Percentiles rank a stretch among this genome's conserved stretches.
These are phyloP conservation scores for Pampusana beccarii DNA, from an alignment of 2,113 vertebrate species.

Conservation along the genomic window DNA sequence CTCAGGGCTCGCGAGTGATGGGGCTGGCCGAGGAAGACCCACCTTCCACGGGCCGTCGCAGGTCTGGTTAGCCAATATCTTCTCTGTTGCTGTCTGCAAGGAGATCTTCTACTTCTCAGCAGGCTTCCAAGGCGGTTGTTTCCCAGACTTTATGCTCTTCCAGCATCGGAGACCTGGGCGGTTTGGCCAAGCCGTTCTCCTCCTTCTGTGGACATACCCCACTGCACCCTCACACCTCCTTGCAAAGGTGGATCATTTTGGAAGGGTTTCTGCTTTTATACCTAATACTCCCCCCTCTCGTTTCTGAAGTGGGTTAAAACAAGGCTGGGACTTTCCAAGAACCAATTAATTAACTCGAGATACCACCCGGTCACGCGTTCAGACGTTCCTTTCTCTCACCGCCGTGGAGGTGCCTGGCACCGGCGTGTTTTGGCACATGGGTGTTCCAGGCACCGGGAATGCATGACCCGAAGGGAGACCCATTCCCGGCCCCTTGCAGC, in stretches of 20 bases:
- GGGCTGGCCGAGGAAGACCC: not conserved
- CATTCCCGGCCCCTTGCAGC: not conserved
- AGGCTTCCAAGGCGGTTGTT: constrained; percentile 44
- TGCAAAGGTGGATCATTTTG: constrained; percentile 35
- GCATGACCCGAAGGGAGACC: constrained; percentile 37
- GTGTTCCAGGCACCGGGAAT: not conserved
- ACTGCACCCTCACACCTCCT: constrained; percentile 41
- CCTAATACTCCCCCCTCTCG: not conserved
- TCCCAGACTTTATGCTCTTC: constrained; percentile 60
- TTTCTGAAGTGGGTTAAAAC: constrained; percentile 45
- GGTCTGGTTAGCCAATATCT: constrained; percentile 39
- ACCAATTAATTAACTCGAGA: not conserved
- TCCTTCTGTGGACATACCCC: constrained; percentile 30
- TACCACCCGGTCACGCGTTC: not conserved
- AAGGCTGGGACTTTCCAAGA: constrained; percentile 14
- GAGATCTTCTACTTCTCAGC: constrained; percentile 46
- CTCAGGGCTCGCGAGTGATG: constrained; percentile 28
- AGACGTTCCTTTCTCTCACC: not conserved
- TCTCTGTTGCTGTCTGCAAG: constrained; percentile 45
- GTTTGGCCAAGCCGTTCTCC: constrained; percentile 6
- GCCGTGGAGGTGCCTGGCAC: not conserved
- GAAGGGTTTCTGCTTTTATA: constrained; percentile 67
- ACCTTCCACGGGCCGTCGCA: not conserved
- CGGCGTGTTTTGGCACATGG: not conserved
- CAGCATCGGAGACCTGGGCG: constrained; percentile 3